These are phyloP conservation scores for Ectemnius cavifrons DNA, from an alignment of 2,888 invertebrate genomes.

Conservation along the genomic window DNA sequence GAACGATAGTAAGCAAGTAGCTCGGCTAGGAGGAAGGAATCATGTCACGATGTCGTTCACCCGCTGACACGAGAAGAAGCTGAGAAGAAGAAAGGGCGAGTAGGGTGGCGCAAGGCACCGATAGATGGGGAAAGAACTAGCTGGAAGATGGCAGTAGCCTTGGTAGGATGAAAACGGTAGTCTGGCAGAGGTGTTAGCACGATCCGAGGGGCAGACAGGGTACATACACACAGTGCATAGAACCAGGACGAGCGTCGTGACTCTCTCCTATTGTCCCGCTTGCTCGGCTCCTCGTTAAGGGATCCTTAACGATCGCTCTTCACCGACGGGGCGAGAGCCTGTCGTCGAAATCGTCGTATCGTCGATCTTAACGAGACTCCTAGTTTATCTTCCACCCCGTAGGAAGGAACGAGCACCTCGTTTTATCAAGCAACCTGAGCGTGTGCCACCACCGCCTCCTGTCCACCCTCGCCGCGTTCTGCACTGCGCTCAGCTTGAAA, in stretches of 20 bases:
- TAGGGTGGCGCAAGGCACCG: not conserved
- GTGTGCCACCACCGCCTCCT: conserved; percentile 9
- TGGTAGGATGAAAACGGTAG: conserved; percentile 49
- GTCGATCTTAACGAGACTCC: conserved; percentile 59
- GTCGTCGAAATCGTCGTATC: conserved; percentile 61
- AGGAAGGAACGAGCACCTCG: conserved; percentile 36
- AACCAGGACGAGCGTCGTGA: conserved; percentile 43
- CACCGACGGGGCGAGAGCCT: conserved; percentile 47
- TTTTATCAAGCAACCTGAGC: conserved; percentile 30
- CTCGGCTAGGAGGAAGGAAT: conserved; percentile 1
- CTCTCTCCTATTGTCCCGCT: conserved; percentile 53
- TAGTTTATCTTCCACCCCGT: conserved; percentile 48
- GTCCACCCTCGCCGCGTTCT: conserved; percentile 3
- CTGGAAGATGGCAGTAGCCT: conserved; percentile 18
- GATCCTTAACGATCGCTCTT: conserved; percentile 63
- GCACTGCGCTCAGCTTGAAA: too few species aligned
- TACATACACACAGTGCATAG: conserved; percentile 38
- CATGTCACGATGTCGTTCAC: conserved; percentile 29
- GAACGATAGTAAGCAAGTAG: not conserved
- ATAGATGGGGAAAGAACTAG: not conserved
- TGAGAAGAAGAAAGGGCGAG: not conserved
- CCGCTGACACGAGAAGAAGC: conserved; percentile 32
- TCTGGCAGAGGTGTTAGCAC: conserved; percentile 44
- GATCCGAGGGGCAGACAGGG: conserved; percentile 33
- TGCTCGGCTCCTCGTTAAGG: conserved; percentile 58